These are phyloP conservation scores for Haplochromis burtoni DNA, from an alignment of 2,113 vertebrate genomes.

Conservation along the genomic window DNA sequence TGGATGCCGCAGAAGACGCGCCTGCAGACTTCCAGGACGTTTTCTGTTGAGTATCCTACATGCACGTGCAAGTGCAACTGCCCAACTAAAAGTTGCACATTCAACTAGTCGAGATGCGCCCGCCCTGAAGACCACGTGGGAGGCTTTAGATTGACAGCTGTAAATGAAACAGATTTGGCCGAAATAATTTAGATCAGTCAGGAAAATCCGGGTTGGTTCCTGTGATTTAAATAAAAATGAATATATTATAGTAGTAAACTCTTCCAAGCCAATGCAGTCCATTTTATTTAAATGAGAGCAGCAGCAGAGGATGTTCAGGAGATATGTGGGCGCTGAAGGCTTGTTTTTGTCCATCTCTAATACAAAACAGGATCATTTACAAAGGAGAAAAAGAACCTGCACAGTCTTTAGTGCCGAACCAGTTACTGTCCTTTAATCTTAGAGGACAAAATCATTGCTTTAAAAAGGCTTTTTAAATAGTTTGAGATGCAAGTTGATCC, in stretches of 20 bases:
- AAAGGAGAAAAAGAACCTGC: neutral
- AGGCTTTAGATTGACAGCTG: conserved; percentile 41
- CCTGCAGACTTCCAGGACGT: neutral
- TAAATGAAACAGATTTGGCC: neutral
- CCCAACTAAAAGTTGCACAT: conserved; percentile 34
- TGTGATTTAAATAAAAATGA: neutral
- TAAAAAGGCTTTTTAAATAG: neutral
- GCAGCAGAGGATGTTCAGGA: neutral
- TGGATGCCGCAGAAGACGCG: conserved; percentile 14
- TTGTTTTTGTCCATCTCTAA: neutral
- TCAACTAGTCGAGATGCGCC: conserved; percentile 35
- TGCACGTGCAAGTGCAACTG: conserved; percentile 1
- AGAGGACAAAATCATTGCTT: neutral
- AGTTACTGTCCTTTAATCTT: neutral
- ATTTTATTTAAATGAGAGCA: neutral
- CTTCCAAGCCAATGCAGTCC: neutral
- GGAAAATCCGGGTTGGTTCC: neutral
- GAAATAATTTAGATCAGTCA: neutral
- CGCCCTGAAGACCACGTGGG: conserved; percentile 70
- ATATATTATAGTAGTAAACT: neutral
- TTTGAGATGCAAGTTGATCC: neutral
- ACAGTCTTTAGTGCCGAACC: neutral
- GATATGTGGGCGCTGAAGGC: neutral
- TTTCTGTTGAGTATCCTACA: neutral
- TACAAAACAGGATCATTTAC: neutral